These are phyloP conservation scores for Heliornis fulica DNA, from an alignment of 2,113 vertebrate genomes.

Conservation along the genomic window DNA sequence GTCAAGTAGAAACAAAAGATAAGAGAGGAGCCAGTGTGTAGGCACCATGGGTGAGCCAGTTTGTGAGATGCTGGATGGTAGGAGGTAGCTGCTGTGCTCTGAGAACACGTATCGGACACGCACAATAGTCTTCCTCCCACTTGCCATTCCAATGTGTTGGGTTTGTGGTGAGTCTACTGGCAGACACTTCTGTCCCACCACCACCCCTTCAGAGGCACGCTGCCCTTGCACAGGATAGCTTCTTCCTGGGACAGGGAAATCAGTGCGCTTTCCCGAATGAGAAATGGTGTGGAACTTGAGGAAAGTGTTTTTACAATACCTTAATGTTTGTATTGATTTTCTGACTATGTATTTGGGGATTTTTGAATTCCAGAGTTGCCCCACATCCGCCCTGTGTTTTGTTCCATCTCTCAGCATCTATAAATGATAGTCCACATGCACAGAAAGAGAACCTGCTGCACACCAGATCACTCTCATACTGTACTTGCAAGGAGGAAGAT, in stretches of 20 bases:
- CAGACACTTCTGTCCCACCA: neutral
- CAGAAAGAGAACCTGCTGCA: neutral
- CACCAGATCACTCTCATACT: neutral
- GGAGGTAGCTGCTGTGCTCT: fast-evolving
- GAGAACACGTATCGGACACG: fast-evolving
- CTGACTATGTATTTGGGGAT: neutral
- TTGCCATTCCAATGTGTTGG: neutral
- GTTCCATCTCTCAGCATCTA: neutral
- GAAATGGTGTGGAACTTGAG: neutral
- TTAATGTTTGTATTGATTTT: slow-evolving; percentile 2
- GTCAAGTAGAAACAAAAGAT: neutral
- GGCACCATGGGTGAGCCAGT: neutral
- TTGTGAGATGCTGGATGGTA: neutral
- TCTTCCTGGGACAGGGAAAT: neutral
- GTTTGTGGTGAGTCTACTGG: neutral
- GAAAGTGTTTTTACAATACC: slow-evolving; percentile 9
- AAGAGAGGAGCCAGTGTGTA: neutral
- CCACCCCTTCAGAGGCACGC: neutral
- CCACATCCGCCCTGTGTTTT: neutral
- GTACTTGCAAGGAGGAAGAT: neutral
- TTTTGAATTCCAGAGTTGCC: neutral
- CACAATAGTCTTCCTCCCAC: neutral
- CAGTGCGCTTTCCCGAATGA: neutral
- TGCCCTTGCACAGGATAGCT: neutral
- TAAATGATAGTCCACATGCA: neutral